Base-by-base conservation (phyloP, 2,113 vertebrate genomes). In the Gobiocypris rarus region DNA sequence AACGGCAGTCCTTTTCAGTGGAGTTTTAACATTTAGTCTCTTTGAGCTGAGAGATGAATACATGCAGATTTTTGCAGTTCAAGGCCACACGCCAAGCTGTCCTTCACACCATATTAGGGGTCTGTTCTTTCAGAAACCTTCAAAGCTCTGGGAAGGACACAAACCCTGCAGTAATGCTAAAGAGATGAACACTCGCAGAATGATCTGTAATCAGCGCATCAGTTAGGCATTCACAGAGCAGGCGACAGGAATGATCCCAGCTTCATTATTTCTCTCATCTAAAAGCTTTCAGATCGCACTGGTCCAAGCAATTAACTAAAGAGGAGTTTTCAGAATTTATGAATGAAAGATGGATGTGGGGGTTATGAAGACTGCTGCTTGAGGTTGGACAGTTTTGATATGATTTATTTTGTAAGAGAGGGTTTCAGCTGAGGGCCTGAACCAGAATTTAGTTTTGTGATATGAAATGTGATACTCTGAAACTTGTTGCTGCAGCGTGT, bases 11-110 rank as follows among this genome's bases (percentile, higher is more conserved):
- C 92, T 96, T 97, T 96, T 95, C 96, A 93, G 95, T 95, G 96
- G 94, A 96, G 95, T 96, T 95, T 93, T 94, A 94, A 96, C 97
- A 96, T 95, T 98, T 97, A 97, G 95, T 96, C 96, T 96, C 95
- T 96, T 95, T 95, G 96, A 97, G 96, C 95, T 95, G 95, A 96
- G 96, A 95, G 96, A 97, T 96, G 97, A 96, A 97, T 97, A 96
- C 96, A n/a, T n/a, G 94, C 89, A 95, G 95, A 96, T 97, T 97
- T n/a, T 97, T 95, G 94, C 95, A 97, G 96, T 97, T 96, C 96
- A 98, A 97, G 96, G 96, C 96, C 93, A 89, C 70, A 90, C 94
- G 95, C 95, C 95, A 95, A 95, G 91, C 89, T 76, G 92, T 94
- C 93, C 93, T 94, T 94, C 92, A 90, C 84, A 91, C 92, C 91